Conservation (phyloP, 2,113 vertebrate genomes). For the Poecile atricapillus region DNA sequence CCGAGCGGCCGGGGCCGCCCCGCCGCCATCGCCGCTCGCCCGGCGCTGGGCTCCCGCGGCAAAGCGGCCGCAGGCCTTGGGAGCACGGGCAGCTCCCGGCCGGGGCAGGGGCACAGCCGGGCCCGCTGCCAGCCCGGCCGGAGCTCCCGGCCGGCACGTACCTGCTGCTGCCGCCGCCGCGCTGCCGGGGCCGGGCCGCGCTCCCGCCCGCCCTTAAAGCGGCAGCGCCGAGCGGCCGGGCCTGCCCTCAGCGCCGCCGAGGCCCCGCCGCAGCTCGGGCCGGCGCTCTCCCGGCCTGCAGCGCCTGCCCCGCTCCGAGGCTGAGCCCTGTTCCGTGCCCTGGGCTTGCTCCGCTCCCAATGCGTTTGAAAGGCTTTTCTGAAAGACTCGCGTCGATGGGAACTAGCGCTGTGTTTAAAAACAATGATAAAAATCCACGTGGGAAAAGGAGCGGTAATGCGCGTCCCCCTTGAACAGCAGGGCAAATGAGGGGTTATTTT, state of each 20-base stretch:
- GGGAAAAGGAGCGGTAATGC: not conserved
- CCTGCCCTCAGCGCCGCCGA: accelerated
- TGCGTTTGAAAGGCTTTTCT: accelerated
- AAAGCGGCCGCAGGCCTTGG: not conserved
- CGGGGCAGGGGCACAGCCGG: not conserved
- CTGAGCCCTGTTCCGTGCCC: accelerated
- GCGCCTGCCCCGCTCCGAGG: not conserved
- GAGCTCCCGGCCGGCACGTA: not conserved
- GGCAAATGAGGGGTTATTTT: accelerated
- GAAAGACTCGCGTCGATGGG: accelerated
- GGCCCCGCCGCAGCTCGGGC: too few relatives aligned
- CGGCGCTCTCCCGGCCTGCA: accelerated
- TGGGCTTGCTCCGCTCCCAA: not conserved
- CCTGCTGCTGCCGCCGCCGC: not conserved
- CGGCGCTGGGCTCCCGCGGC: not conserved
- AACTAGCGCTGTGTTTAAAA: not conserved
- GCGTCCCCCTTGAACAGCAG: not conserved
- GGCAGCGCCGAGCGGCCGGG: not conserved
- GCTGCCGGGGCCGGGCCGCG: not conserved
- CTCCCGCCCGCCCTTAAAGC: not conserved
- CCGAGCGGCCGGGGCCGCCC: not conserved
- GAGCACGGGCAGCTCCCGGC: not conserved
- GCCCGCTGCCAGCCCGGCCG: not conserved
- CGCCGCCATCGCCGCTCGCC: not conserved
- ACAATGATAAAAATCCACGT: not conserved